Percentiles rank a stretch among this genome's conserved stretches.
phyloP scores from a whole-genome alignment of 2,888 invertebrate genomes.

The Neoascia interrupta region DNA sequence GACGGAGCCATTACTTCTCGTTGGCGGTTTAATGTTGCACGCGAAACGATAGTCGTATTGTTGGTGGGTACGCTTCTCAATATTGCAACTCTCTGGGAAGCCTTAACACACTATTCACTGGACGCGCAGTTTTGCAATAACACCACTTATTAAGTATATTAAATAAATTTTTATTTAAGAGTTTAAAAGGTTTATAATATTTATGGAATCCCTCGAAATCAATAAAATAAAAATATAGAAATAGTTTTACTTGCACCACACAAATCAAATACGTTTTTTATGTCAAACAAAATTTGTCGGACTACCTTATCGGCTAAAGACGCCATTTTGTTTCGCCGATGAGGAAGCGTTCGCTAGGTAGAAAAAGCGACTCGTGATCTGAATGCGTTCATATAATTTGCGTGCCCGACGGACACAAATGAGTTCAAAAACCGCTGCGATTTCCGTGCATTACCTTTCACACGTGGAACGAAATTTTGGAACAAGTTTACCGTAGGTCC shows the following conservation, averaged over 20 bases:
- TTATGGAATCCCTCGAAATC: constrained; percentile 27
- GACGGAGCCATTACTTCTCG: constrained; percentile 82
- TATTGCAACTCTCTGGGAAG: background rate
- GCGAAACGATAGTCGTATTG: background rate
- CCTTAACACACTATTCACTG: background rate
- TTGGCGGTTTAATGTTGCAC: constrained; percentile 49
- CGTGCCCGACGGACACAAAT: too few species aligned
- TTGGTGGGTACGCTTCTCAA: too few species aligned
- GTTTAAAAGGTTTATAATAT: background rate
- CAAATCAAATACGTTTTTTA: constrained; percentile 44
- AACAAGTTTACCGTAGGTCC: too few species aligned
- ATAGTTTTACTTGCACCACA: constrained; percentile 32
- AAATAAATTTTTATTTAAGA: too few species aligned
- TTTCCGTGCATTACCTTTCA: too few species aligned
- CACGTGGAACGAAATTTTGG: too few species aligned
- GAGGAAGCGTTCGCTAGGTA: constrained; percentile 5
- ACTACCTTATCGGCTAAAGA: constrained; percentile 49
- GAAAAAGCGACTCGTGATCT: background rate
- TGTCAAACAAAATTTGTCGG: constrained; percentile 49
- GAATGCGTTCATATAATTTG: background rate
- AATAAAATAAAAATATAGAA: constrained; percentile 47
- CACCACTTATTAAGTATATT: too few species aligned
- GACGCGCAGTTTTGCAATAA: too few species aligned
- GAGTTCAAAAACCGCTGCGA: too few species aligned
- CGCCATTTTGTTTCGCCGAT: constrained; percentile 53